phyloP scores from a whole-genome alignment of 2,113 vertebrate species.

The Sus scrofa region DNA sequence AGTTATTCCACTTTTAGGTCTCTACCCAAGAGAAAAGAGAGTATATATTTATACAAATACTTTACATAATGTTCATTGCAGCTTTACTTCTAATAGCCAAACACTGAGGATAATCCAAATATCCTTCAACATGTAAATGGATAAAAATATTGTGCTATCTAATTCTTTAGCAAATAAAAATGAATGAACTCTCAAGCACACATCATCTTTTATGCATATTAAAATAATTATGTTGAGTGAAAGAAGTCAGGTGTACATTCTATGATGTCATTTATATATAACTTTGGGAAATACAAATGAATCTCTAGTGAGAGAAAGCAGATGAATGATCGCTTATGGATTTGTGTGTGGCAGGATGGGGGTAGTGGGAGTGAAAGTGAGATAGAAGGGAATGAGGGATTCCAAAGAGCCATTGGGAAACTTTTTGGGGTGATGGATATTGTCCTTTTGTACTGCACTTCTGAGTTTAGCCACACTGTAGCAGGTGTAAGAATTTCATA shows the following conservation, averaged over 20 bases:
- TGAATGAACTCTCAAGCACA: background rate
- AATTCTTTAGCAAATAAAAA: background rate
- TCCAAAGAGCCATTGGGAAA: background rate
- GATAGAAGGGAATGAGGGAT: background rate
- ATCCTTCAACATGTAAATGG: background rate
- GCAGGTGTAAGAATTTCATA: background rate
- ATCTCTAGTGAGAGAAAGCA: background rate
- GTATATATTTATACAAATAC: background rate
- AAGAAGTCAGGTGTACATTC: background rate
- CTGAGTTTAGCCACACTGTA: background rate
- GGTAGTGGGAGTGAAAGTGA: rapidly evolving
- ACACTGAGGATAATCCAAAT: background rate
- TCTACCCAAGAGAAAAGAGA: background rate
- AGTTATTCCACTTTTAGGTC: background rate
- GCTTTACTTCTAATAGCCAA: background rate
- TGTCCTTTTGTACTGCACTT: background rate
- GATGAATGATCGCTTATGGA: background rate
- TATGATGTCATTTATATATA: background rate
- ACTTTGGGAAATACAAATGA: background rate
- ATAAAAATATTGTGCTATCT: background rate
- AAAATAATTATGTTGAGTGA: background rate
- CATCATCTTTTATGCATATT: background rate
- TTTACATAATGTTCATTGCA: background rate
- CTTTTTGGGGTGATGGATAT: background rate
- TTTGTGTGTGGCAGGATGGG: background rate